Evolutionary conservation across 2,888 invertebrate genomes (phyloP).

Genomic region (Arctia plantaginis): DNA sequence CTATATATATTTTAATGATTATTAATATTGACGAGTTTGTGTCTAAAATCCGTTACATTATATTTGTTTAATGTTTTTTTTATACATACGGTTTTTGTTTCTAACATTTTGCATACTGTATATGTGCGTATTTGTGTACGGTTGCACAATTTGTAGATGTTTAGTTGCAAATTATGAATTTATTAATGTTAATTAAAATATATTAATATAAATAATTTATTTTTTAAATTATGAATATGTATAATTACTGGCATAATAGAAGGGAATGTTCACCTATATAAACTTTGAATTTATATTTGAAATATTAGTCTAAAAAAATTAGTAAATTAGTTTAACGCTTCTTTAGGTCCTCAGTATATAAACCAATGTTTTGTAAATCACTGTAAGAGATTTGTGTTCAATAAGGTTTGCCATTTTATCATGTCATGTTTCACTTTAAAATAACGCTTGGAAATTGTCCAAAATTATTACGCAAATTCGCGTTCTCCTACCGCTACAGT

Average conservation of each 20-base stretch:
- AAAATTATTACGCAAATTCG: too few species aligned
- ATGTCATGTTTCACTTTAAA: too few species aligned
- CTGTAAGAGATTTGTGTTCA: background rate
- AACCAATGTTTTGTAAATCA: too few species aligned
- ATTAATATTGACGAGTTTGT: background rate
- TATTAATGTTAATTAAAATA: background rate
- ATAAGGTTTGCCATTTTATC: too few species aligned
- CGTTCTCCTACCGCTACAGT: too few species aligned
- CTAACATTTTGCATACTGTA: background rate
- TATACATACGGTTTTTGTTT: background rate
- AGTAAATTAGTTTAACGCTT: background rate
- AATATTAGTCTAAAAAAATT: background rate
- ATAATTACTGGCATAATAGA: background rate
- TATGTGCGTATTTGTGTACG: background rate
- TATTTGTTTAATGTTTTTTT: background rate
- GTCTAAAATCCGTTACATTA: background rate
- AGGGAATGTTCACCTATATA: conserved; percentile 1
- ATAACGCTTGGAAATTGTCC: too few species aligned
- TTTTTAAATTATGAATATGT: too few species aligned
- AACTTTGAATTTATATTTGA: background rate
- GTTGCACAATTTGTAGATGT: background rate
- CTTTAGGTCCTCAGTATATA: background rate
- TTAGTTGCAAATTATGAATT: background rate
- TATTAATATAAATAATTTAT: too few species aligned
- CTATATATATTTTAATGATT: too few species aligned